Evolutionary conservation across 2,113 vertebrate species (phyloP).

Genomic region (Dascyllus trimaculatus): DNA sequence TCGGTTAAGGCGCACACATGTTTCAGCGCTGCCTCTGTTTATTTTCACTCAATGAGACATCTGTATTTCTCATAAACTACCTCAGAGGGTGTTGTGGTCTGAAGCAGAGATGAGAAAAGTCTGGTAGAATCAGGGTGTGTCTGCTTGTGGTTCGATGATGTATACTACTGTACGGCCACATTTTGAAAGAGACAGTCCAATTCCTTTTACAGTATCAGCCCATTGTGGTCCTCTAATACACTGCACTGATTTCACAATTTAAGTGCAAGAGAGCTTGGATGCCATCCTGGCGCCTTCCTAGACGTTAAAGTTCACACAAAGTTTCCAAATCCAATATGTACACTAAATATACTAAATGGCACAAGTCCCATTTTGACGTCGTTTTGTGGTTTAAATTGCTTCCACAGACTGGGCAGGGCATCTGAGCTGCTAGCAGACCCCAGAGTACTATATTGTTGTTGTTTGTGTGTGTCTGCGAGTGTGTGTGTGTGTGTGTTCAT

Average conservation of each 20-base stretch:
- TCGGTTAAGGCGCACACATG: constrained; percentile 46
- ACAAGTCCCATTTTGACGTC: constrained; percentile 19
- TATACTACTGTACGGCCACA: constrained; percentile 29
- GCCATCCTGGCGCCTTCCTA: constrained; percentile 45
- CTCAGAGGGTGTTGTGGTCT: constrained; percentile 72
- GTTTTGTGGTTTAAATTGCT: constrained; percentile 61
- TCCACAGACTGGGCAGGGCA: constrained; percentile 70
- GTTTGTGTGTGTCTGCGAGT: constrained; percentile 20
- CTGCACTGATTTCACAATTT: constrained; percentile 35
- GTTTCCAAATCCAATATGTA: constrained; percentile 54
- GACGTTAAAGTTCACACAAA: constrained; percentile 29
- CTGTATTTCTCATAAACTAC: constrained; percentile 73
- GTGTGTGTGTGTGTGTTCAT: constrained; percentile 35
- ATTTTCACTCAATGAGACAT: constrained; percentile 65
- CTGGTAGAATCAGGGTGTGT: constrained; percentile 64
- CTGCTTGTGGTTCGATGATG: constrained; percentile 61
- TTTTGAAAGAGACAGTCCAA: constrained; percentile 20
- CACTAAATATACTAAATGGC: constrained; percentile 52
- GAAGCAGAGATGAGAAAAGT: constrained; percentile 54
- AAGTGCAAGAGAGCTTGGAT: constrained; percentile 9
- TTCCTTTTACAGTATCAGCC: constrained; percentile 18
- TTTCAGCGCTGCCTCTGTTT: constrained; percentile 70
- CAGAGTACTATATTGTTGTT: constrained; percentile 23
- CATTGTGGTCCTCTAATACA: constrained; percentile 6
- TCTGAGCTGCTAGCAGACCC: constrained; percentile 22